Conservation (phyloP, 2,113 vertebrate species). For the Glaucomys volans region DNA sequence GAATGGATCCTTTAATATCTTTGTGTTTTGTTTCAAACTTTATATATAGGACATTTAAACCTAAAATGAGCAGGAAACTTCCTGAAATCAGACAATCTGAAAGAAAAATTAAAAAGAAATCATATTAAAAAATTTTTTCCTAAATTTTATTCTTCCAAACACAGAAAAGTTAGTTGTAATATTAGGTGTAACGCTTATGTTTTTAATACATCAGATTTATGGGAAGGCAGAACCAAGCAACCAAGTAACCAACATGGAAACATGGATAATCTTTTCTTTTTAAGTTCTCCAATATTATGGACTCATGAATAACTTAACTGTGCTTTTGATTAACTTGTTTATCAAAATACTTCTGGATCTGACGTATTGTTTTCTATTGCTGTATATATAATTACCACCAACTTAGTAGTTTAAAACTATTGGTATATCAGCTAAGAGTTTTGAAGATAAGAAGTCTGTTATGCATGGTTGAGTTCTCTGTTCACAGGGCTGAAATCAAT, state of each 20-base stretch:
- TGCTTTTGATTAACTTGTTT: not conserved
- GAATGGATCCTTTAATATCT: not conserved
- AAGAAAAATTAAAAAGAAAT: not conserved
- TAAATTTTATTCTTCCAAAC: not conserved
- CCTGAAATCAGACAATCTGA: not conserved
- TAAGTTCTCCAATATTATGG: not conserved
- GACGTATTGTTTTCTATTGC: not conserved
- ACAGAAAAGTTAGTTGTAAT: not conserved
- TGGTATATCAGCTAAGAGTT: not conserved
- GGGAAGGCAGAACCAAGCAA: not conserved
- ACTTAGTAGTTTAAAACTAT: not conserved
- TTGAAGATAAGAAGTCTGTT: not conserved
- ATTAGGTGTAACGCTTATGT: not conserved
- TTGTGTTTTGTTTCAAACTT: not conserved
- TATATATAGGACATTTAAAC: not conserved
- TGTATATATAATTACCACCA: too few species aligned
- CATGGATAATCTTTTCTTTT: not conserved
- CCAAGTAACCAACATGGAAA: not conserved
- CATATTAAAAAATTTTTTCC: not conserved
- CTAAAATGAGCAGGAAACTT: not conserved
- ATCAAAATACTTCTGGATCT: not conserved
- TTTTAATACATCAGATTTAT: not conserved
- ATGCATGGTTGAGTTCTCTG: not conserved
- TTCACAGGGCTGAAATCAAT: not conserved
- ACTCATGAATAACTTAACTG: not conserved